phyloP scores from a whole-genome alignment of 2,113 vertebrate species.

The Solea senegalensis region DNA sequence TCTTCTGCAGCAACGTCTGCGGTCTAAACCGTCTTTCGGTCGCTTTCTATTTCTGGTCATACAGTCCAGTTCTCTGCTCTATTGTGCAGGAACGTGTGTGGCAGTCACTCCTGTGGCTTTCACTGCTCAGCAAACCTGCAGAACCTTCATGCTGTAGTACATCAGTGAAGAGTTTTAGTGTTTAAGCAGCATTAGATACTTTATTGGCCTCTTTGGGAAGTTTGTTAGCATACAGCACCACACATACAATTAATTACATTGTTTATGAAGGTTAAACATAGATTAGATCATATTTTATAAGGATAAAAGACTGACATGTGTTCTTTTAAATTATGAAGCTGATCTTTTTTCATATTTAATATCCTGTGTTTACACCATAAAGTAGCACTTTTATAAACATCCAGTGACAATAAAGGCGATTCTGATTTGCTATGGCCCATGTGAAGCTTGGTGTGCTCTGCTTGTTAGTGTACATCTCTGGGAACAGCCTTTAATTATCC shows the following conservation, averaged over 20 bases:
- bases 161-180: not conserved
- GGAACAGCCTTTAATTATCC: no score
- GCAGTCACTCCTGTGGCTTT: conserved; percentile 29
- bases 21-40: not conserved
- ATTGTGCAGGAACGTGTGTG: conserved; percentile 45
- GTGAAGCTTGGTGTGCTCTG: no score
- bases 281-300: not conserved
- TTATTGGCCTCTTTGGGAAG: no score
- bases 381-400: no score
- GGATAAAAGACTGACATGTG: not conserved
- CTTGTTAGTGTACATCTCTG: no score
- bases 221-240: not conserved
- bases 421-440: no score
- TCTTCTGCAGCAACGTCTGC: conserved; percentile 9
- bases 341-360: no score
- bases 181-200: not conserved
- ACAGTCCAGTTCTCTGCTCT: conserved; percentile 52
- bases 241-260: not conserved
- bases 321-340: not conserved
- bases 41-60: conserved; percentile 12
- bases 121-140: not conserved
- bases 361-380: no score
- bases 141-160: conserved; percentile 2
- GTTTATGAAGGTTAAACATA: conserved; percentile 1
- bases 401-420: no score